Conservation (phyloP, 2,888 invertebrate genomes). For the Andrena bucephala region DNA sequence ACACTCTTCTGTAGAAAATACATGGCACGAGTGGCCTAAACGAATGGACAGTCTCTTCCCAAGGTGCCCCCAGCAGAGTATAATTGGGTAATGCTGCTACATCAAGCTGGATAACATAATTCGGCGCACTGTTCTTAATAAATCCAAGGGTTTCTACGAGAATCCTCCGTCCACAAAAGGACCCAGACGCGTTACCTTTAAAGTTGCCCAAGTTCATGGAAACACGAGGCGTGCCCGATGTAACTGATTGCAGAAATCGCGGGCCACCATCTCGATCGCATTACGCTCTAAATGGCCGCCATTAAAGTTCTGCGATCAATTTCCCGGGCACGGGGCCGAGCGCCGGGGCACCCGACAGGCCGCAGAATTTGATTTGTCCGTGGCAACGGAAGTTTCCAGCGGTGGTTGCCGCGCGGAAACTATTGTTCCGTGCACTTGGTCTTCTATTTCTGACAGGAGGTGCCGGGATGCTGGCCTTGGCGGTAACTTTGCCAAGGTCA, state of each 20-base stretch:
- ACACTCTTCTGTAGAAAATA: no score
- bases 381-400: constrained; percentile 39
- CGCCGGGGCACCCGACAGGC: neutral
- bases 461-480: constrained; percentile 40
- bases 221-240: constrained; percentile 5
- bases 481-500: constrained; percentile 33
- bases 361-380: constrained; percentile 31
- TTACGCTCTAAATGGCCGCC: constrained; percentile 33
- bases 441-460: constrained; percentile 40
- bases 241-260: constrained; percentile 23
- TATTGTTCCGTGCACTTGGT: constrained; percentile 36
- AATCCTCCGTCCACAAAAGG: neutral
- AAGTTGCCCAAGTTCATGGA: constrained; percentile 14
- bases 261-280: constrained; percentile 2
- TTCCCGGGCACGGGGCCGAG: neutral
- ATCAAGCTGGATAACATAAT: no score
- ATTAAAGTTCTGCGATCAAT: constrained; percentile 52
- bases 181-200: neutral
- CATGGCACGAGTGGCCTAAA: no score
- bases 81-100: no score
- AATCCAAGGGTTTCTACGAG: no score
- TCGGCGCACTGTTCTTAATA: no score
- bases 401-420: constrained; percentile 9
- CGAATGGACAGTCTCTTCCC: neutral
- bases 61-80: neutral